Conservation (phyloP, 1,140 invertebrate genomes). For the Micrasema minimum region DNA sequence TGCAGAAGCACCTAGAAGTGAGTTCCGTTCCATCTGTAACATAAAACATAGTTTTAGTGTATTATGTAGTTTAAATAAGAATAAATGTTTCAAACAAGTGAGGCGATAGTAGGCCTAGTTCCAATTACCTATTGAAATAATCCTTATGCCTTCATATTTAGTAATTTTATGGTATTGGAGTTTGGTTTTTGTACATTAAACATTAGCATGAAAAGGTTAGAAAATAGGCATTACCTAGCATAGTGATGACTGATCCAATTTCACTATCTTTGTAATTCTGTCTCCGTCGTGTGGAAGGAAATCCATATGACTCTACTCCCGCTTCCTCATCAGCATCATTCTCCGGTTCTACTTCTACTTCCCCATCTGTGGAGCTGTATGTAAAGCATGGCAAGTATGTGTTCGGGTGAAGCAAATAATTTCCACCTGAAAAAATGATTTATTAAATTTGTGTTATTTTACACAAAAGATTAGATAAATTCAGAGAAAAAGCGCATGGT, state of each 20-base stretch:
- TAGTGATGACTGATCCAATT: constrained; percentile 69
- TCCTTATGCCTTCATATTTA: no score
- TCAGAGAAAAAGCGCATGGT: no score
- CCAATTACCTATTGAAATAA: no score
- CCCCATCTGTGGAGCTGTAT: constrained; percentile 75
- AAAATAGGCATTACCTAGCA: no score
- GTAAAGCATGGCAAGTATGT: constrained; percentile 82
- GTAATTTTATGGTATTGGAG: no score
- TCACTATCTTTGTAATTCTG: constrained; percentile 68
- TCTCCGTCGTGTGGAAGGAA: constrained; percentile 70
- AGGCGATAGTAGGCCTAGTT: no score
- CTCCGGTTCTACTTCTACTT: constrained; percentile 54
- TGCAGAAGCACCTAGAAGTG: constrained; percentile 73
- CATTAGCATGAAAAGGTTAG: no score
- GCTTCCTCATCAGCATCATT: constrained; percentile 41
- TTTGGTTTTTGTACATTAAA: no score
- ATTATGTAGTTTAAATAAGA: no score
- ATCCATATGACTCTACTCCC: constrained; percentile 73
- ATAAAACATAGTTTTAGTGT: no score
- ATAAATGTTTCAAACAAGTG: no score
- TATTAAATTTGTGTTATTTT: not conserved
- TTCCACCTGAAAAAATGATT: constrained; percentile 67
- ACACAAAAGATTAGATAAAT: no score
- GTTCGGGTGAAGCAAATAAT: constrained; percentile 81
- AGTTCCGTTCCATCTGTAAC: constrained; percentile 73